Percentiles rank a stretch among this genome's conserved stretches.
Conservation (phyloP, 2,888 invertebrate genomes). For the Synanthedon tipuliformis region DNA sequence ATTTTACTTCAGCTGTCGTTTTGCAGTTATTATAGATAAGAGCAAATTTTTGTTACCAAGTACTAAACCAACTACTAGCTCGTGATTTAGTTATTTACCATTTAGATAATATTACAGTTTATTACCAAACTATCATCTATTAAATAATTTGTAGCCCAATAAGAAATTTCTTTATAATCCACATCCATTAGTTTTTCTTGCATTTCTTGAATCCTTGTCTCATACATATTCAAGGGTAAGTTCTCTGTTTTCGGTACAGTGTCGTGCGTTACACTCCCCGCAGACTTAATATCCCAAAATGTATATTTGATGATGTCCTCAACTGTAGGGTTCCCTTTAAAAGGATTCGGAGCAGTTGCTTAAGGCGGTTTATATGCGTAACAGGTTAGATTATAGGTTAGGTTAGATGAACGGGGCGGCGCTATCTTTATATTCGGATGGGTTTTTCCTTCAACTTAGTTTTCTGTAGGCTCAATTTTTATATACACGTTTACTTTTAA, state of each 20-base stretch:
- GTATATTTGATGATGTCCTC: constrained; percentile 60
- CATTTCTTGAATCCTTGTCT: constrained; percentile 4
- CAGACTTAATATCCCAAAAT: constrained; percentile 48
- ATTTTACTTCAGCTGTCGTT: no score
- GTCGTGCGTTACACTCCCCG: constrained; percentile 18
- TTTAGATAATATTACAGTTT: no score
- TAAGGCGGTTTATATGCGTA: constrained; percentile 36
- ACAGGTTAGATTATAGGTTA: constrained; percentile 16
- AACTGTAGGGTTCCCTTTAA: constrained; percentile 19
- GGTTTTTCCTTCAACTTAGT: constrained; percentile 12
- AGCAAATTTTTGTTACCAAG: no score
- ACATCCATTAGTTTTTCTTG: neutral
- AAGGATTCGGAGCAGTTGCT: constrained; percentile 25
- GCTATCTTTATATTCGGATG: constrained; percentile 24
- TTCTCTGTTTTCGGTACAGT: constrained; percentile 20
- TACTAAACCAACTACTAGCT: no score
- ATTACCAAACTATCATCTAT: no score
- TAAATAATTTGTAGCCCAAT: no score
- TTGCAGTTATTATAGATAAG: no score
- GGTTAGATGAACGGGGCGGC: constrained; percentile 9
- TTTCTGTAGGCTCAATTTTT: neutral
- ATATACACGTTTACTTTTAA: neutral
- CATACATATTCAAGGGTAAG: constrained; percentile 45
- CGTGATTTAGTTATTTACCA: no score
- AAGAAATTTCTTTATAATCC: neutral